phyloP scores from a whole-genome alignment of 1,140 invertebrate genomes.

The Helicoverpa armigera region DNA sequence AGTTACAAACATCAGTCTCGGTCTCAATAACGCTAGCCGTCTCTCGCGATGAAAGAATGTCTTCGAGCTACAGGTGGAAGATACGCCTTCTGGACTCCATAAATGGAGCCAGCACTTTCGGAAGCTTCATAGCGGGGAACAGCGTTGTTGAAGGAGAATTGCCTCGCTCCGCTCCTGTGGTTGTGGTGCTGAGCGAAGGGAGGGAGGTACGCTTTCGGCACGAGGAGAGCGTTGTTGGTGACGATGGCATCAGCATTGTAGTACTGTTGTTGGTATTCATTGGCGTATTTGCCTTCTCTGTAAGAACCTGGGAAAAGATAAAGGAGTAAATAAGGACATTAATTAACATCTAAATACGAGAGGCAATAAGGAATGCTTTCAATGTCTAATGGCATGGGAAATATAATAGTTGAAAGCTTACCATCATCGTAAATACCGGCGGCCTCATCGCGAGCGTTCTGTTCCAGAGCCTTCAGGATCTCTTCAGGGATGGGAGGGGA shows the following conservation, averaged over 20 bases:
- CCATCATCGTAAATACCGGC: constrained; percentile 71
- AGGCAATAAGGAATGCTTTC: no score
- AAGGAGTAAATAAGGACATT: not conserved
- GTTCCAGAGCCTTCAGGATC: constrained; percentile 79
- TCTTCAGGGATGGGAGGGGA: constrained; percentile 90
- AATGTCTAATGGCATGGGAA: no score
- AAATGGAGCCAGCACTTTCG: not conserved
- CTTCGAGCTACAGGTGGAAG: constrained; percentile 53
- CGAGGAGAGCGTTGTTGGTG: not conserved
- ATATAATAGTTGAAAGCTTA: not conserved
- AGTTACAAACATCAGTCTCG: constrained; percentile 4
- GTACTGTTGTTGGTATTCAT: not conserved
- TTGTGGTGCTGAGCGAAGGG: constrained; percentile 39
- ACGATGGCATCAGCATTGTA: not conserved
- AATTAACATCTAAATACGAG: not conserved
- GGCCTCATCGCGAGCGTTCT: constrained; percentile 81
- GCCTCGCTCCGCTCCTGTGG: constrained; percentile 32
- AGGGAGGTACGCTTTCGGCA: constrained; percentile 56
- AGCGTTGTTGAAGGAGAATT: constrained; percentile 20
- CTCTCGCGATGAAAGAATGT: constrained; percentile 52
- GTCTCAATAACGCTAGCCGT: constrained; percentile 58
- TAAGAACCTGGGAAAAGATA: constrained; percentile 71
- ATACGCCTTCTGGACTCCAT: constrained; percentile 53
- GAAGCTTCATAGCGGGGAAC: not conserved
- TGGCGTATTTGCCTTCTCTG: constrained; percentile 71